Evolutionary conservation across 1,140 invertebrate genomes (phyloP), one percentile per base, ranked within the genome.

Genomic region (Bicyclus anynana): DNA sequence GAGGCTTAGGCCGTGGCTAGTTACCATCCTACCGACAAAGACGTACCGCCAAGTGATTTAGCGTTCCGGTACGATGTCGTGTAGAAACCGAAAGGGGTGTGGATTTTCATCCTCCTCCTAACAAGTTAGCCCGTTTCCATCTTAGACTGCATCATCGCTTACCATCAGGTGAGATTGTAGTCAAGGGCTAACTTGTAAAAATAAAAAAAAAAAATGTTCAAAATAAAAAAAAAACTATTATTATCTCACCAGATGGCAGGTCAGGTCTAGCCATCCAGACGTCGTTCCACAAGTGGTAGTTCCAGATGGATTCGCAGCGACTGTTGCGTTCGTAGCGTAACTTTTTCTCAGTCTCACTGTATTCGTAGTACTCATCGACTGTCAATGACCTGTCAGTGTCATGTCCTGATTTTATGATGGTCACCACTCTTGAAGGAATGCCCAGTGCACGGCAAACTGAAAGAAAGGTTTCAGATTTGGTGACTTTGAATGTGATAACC

Each of bases 231-330:
- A n/a, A n/a, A n/a, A n/a, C n/a, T n/a, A n/a, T 53, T 26, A 23
- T 29, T 2, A 23, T 10, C 50, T 64, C 77, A 91, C 88, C 91
- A 64, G 82, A 77, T 14, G 93, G 93, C 13, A 95, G 80, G 78
- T 95, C 94, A 21, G 92, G 92, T 52, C 94, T 80, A 9, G 90
- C 90, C 91, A 94, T 94, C 93, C 93, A 95, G n/a, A 92, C 93
- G 52, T 95, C 94, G 67, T 93, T 94, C 94, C 94, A 95, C 0
- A 94, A 93, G 68, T 95, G 94, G 77, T 94, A 95, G 79, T 95
- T 95, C 94, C 92, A 93, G 69, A 93, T 91, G 47, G 92, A 93
- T 67, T 92, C 91, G 47, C 89, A 89, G 5, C 75, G 82, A 67
- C 92, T 92, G 54, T 89, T 89, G 3, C 91, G 91, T 67, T 92